phyloP scores from a whole-genome alignment of 2,888 invertebrate species.

The Callosobruchus maculatus region DNA sequence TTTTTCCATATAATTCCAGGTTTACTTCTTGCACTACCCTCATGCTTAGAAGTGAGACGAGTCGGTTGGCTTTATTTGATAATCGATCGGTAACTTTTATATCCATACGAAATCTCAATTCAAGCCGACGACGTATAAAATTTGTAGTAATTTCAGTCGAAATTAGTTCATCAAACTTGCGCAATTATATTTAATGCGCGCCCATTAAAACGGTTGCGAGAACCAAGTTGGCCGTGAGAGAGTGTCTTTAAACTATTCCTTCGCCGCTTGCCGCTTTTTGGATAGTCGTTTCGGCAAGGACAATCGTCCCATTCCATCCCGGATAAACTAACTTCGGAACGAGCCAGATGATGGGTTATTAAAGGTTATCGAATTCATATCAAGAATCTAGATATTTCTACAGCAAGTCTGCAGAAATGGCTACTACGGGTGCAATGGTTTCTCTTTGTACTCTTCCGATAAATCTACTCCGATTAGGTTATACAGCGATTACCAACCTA shows the following conservation, averaged over 20 bases:
- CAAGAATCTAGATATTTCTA: background rate
- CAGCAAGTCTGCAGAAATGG: background rate
- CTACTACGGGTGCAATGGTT: too few species aligned
- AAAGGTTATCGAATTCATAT: background rate
- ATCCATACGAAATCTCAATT: background rate
- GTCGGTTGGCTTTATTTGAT: too few species aligned
- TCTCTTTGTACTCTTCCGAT: too few species aligned
- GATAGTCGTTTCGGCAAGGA: background rate
- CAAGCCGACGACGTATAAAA: constrained; percentile 14
- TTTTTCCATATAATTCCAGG: too few species aligned
- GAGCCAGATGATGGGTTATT: background rate
- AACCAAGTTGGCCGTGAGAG: background rate
- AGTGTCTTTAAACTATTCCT: background rate
- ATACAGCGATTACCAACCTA: too few species aligned
- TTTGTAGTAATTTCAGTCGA: constrained; percentile 19
- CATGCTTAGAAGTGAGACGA: too few species aligned
- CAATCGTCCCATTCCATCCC: background rate
- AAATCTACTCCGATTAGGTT: too few species aligned
- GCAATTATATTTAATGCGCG: constrained; percentile 19
- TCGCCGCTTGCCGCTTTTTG: background rate
- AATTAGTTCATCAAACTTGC: constrained; percentile 26
- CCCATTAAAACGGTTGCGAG: constrained; percentile 11
- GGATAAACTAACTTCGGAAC: background rate
- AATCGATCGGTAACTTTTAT: background rate
- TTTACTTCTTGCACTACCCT: too few species aligned